Evolutionary conservation across 2,888 invertebrate species (phyloP).

Genomic region (Chelonus formosanus): DNA sequence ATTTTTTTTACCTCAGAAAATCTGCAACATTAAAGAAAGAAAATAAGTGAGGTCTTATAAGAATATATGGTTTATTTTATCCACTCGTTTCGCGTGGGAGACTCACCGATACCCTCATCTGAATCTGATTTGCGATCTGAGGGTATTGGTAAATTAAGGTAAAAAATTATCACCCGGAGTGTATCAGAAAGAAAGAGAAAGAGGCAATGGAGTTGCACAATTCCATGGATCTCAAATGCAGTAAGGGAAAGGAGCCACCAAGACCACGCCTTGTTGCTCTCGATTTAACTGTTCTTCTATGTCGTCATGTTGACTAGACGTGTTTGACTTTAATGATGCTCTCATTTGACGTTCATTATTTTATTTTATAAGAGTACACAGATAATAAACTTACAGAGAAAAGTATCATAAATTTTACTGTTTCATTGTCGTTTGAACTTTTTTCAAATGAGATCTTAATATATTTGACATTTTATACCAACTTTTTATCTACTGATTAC

Average conservation of each 20-base stretch:
- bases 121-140: conserved; percentile 5
- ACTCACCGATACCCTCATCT: too few species aligned
- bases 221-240: conserved; percentile 43
- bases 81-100: too few species aligned
- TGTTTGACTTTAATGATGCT: conserved; percentile 30
- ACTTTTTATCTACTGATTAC: too few species aligned
- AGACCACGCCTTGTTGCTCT: conserved; percentile 23
- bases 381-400: conserved; percentile 3
- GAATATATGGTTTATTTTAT: too few species aligned
- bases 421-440: not conserved
- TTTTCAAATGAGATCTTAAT: not conserved
- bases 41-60: too few species aligned
- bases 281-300: conserved; percentile 27
- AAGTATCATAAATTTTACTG: conserved; percentile 1
- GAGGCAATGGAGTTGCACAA: conserved; percentile 44
- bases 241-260: conserved; percentile 30
- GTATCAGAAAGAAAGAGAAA: not conserved
- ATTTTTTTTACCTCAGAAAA: too few species aligned
- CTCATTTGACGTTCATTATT: conserved; percentile 29
- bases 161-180: conserved; percentile 31
- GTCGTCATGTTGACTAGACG: conserved; percentile 32
- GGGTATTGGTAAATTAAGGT: conserved; percentile 29
- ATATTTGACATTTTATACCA: too few species aligned
- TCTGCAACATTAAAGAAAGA: too few species aligned
- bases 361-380: conserved; percentile 16